Evolutionary conservation across 2,797 vertebrate species (phyloP).

Genomic region (Enteromius anoplus): DNA sequence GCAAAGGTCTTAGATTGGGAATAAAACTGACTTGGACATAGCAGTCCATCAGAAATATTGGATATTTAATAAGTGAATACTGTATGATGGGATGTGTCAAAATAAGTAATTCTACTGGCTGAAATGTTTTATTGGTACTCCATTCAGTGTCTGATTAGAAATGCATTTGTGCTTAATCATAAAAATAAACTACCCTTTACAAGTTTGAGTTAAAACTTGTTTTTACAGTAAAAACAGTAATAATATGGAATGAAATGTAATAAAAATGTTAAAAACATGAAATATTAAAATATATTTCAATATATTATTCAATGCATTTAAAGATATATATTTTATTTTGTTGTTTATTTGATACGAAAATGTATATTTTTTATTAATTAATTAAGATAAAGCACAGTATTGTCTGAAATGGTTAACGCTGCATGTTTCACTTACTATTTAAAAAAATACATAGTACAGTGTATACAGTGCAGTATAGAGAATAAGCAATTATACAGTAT

Average conservation of each 20-base stretch:
- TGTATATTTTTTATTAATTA: too few relatives aligned
- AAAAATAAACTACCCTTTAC: neutral
- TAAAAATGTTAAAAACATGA: neutral
- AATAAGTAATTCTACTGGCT: neutral
- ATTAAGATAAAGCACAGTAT: neutral
- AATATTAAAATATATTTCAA: neutral
- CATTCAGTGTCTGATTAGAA: neutral
- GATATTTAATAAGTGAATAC: neutral
- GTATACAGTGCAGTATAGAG: neutral
- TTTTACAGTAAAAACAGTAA: neutral
- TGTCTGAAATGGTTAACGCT: neutral
- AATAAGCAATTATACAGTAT: neutral
- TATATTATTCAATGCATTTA: neutral
- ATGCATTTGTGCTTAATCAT: constrained; percentile 1
- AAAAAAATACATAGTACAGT: neutral
- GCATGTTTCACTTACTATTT: neutral
- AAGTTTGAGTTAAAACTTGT: neutral
- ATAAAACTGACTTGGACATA: neutral
- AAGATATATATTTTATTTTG: neutral
- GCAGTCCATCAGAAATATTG: neutral
- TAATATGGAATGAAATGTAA: neutral
- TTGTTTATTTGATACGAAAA: too few relatives aligned
- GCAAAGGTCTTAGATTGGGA: constrained; percentile 19
- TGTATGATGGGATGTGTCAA: neutral
- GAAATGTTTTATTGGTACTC: neutral